Evolutionary conservation across 2,888 invertebrate species (phyloP).

Genomic region (Tortricodes alternella): DNA sequence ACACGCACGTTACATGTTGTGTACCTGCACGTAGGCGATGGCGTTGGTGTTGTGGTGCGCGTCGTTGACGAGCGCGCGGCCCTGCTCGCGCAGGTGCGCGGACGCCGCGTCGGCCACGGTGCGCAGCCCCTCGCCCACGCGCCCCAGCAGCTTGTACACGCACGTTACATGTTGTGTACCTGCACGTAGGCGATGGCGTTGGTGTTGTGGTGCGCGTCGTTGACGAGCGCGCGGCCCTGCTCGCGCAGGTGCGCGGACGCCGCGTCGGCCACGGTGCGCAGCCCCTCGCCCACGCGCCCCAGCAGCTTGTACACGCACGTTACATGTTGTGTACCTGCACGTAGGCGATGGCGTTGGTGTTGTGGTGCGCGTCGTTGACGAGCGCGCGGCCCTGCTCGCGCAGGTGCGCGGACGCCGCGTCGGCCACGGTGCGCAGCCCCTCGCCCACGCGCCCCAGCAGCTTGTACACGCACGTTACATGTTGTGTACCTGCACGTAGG

Average conservation of each 20-base stretch:
- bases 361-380: constrained; percentile 95
- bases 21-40: constrained; percentile 95
- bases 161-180: constrained; percentile 55
- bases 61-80: constrained; percentile 96
- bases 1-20: no score
- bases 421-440: constrained; percentile 96
- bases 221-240: constrained; percentile 96
- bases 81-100: constrained; percentile 90
- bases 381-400: constrained; percentile 97
- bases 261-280: constrained; percentile 92
- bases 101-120: constrained; percentile 74
- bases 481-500: constrained; percentile 90
- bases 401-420: constrained; percentile 53
- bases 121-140: no score
- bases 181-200: constrained; percentile 97
- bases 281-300: constrained; percentile 87
- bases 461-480: no score
- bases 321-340: constrained; percentile 85
- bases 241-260: constrained; percentile 84
- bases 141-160: no score
- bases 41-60: constrained; percentile 95
- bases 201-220: constrained; percentile 94
- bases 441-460: constrained; percentile 80
- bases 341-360: constrained; percentile 95
- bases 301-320: no score